Evolutionary conservation across 2,113 vertebrate species (phyloP).

Genomic region (Rhadina sibilatrix): DNA sequence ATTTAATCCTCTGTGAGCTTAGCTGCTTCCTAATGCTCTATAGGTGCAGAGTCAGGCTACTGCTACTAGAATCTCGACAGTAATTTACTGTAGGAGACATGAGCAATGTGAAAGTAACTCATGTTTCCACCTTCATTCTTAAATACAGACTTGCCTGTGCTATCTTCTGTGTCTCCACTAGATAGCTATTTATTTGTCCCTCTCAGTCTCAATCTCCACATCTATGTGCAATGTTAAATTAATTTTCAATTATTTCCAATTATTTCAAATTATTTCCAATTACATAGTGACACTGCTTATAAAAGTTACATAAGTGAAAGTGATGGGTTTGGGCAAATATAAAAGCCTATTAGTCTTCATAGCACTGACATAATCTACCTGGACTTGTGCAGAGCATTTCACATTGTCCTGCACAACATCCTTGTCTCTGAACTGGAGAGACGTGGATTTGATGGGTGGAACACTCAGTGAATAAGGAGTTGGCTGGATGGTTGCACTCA

Average conservation of each 20-base stretch:
- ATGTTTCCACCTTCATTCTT: neutral
- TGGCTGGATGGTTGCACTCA: neutral
- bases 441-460: neutral
- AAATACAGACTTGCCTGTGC: neutral
- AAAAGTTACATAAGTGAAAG: constrained; percentile 19
- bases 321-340: constrained; percentile 41
- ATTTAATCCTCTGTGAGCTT: neutral
- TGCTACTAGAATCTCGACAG: neutral
- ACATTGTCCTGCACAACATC: neutral
- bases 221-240: constrained; percentile 28
- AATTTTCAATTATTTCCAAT: constrained; percentile 62
- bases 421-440: neutral
- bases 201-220: neutral
- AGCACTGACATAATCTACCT: neutral
- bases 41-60: neutral
- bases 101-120: neutral
- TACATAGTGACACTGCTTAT: constrained; percentile 4
- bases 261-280: constrained; percentile 42
- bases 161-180: neutral
- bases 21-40: neutral
- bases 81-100: neutral
- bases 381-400: neutral
- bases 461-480: neutral
- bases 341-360: constrained; percentile 13
- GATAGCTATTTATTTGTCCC: neutral